Base-by-base conservation (phyloP, 2,113 vertebrate genomes). In the Pedionomus torquatus region DNA sequence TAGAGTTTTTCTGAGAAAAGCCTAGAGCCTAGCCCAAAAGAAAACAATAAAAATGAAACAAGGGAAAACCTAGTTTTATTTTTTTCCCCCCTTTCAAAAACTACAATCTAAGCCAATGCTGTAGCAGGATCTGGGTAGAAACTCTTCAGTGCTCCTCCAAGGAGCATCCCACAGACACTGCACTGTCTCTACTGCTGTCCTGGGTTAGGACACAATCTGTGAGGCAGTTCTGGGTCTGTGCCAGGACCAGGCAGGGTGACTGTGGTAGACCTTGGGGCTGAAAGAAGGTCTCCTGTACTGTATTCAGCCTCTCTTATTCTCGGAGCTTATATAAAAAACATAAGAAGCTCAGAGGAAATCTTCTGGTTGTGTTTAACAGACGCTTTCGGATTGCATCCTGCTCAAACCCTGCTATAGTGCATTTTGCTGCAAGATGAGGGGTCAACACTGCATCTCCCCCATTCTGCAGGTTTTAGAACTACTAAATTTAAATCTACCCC, bases 1-100 rank as follows among this genome's bases (percentile, higher is more conserved):
- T 52, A 89, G 3, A 2, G 14, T 16, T 94, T 95, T 83, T 54
- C 65, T 81, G 75, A 68, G 69, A 90, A 89, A 83, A 71, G 8
- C 71, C 51, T 1, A 4, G 33, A 90, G 26, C 33, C 43, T 58
- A 54, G 37, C 26, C 52, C 44, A 72, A 80, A 84, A 82, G 44
- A 44, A 71, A 76, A 85, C 26, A 72, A 63, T 55, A 54, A 48
- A 48, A 87, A 89, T 61, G 0, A 61, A 95, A 28, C 10, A 52
- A 55, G 65, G 46, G 51, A 51, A 90, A 83, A 51, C 33, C 26
- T 28, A 48, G 33, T 10, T 60, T 30, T 25, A 11, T 10, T 60
- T 10, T 49, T 63, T 51, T 77, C 21, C 4, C 17, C 5, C 16
- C 9, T 74, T 75, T 24, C 65, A 78, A 30, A 76, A 90, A 90